phyloP scores from a whole-genome alignment of 2,797 vertebrate genomes.

The Dallia pectoralis region DNA sequence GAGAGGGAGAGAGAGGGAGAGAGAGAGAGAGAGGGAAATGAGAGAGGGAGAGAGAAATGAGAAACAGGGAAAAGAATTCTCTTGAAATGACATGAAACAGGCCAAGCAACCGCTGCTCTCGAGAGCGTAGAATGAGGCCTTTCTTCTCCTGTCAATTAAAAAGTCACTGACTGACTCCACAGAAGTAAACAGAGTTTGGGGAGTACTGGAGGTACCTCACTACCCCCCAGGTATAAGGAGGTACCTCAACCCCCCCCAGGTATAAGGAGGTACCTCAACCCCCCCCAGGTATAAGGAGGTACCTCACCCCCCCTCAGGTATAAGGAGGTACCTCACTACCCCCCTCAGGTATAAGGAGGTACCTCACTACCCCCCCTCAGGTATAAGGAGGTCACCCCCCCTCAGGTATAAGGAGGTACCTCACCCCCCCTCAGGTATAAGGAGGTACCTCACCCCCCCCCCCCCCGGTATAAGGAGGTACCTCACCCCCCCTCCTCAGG shows the following conservation, averaged over 20 bases:
- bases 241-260: no score
- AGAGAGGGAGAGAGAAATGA: background rate
- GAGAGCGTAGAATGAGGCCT: constrained; percentile 2
- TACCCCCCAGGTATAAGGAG: no score
- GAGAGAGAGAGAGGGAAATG: constrained; percentile 36
- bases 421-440: no score
- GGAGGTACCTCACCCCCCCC: no score
- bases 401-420: no score
- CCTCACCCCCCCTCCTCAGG: constrained; percentile 2
- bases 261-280: no score
- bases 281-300: no score
- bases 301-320: no score
- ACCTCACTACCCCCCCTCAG: no score
- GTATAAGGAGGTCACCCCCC: background rate
- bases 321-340: no score
- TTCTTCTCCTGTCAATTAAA: constrained; percentile 63
- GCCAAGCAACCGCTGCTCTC: constrained; percentile 37
- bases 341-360: constrained; percentile 17
- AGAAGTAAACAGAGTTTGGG: constrained; percentile 38
- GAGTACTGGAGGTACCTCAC: constrained; percentile 18
- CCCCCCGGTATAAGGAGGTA: no score
- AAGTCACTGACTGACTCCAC: constrained; percentile 39
- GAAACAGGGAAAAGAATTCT: constrained; percentile 48
- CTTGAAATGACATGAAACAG: constrained; percentile 54
- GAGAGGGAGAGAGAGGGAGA: background rate